These are phyloP conservation scores for Cyprinodon brontotheroides DNA, from an alignment of 2,113 vertebrate genomes.

Conservation along the genomic window DNA sequence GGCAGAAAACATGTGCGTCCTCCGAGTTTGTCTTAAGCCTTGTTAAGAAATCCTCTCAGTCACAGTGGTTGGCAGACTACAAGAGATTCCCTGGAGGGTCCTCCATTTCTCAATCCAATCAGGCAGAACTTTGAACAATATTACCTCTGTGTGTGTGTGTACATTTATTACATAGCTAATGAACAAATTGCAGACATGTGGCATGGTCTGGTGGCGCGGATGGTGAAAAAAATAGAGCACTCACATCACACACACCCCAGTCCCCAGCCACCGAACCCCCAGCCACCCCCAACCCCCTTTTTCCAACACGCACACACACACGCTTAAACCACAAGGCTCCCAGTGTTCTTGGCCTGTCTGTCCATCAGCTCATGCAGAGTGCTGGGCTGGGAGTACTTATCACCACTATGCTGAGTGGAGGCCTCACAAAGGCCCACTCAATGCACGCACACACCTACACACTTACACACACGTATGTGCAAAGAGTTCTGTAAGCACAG, in stretches of 20 bases:
- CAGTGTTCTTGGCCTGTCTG: constrained; percentile 75
- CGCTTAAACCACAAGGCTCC: constrained; percentile 73
- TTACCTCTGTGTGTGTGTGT: constrained; percentile 78
- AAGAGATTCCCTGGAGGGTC: constrained; percentile 69
- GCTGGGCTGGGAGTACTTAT: constrained; percentile 79
- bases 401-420: constrained; percentile 77
- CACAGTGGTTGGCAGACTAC: constrained; percentile 74
- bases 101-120: constrained; percentile 76
- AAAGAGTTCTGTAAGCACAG: constrained; percentile 30
- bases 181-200: constrained; percentile 85
- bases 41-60: constrained; percentile 64
- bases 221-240: constrained; percentile 32
- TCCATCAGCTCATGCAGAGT: constrained; percentile 74
- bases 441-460: constrained; percentile 16
- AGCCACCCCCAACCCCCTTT: constrained; percentile 32
- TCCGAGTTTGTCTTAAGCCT: constrained; percentile 33
- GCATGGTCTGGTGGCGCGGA: constrained; percentile 63
- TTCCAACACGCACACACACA: constrained; percentile 49
- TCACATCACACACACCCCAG: constrained; percentile 26
- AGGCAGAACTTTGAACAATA: constrained; percentile 76
- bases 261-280: constrained; percentile 29
- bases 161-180: constrained; percentile 83
- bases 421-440: constrained; percentile 71
- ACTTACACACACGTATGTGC: constrained; percentile 15
- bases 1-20: constrained; percentile 26